phyloP scores from a whole-genome alignment of 2,888 invertebrate genomes.

The Schrankia costaestrigalis region DNA sequence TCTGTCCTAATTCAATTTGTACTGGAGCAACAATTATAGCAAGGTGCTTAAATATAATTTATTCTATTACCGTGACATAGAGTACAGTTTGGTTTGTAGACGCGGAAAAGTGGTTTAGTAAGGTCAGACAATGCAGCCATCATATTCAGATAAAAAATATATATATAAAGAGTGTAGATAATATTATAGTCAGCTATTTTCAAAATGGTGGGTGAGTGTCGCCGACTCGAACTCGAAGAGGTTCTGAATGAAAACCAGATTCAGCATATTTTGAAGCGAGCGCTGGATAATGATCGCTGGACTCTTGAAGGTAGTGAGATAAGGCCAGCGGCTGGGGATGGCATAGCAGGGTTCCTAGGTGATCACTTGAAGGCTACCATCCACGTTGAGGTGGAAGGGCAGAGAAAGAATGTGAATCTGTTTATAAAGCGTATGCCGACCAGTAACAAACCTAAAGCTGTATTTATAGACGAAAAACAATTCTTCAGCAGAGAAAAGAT shows the following conservation, averaged over 20 bases:
- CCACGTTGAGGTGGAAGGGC: slow-evolving; percentile 29
- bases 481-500: slow-evolving; percentile 52
- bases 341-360: slow-evolving; percentile 58
- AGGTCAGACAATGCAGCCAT: no score
- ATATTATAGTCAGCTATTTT: no score
- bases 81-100: no score
- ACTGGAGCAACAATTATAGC: no score
- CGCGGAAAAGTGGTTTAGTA: no score
- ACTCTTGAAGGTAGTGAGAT: slow-evolving; percentile 32
- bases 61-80: no score
- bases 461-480: slow-evolving; percentile 46
- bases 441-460: slow-evolving; percentile 51
- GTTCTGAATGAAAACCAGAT: slow-evolving; percentile 47
- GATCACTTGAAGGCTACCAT: slow-evolving; percentile 53
- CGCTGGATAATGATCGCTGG: slow-evolving; percentile 23
- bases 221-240: slow-evolving; percentile 24
- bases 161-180: no score
- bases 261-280: slow-evolving; percentile 32
- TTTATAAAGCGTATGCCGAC: slow-evolving; percentile 58
- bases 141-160: no score
- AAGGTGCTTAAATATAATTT: no score
- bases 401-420: slow-evolving; percentile 33
- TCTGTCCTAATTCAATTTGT: no score
- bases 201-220: slow-evolving; percentile 32
- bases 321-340: slow-evolving; percentile 42